Base-by-base conservation (phyloP, 2,113 vertebrate species). In the Patagioenas fasciata region DNA sequence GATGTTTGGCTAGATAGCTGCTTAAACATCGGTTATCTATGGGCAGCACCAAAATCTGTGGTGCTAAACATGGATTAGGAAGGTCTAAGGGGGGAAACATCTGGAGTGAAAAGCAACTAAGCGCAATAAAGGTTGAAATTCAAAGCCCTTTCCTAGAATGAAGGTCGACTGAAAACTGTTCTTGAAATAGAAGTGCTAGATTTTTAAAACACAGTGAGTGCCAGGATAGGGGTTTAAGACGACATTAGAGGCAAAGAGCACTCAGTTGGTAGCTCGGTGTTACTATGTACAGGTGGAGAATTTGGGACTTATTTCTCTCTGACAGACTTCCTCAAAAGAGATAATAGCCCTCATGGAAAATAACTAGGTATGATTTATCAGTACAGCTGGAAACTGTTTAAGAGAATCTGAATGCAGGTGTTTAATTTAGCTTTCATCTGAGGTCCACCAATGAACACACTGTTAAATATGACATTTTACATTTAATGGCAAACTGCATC, bases 341-440 rank as follows among this genome's bases (percentile, higher is more conserved):
- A 61, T 85, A 90, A 90, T 12, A 17, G 67, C 42, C 87, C 17
- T 93, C 60, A 26, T 11, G 81, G 77, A 54, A 96, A 95, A 92
- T 85, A 92, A 73, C 86, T 83, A 28, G 92, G 89, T 91, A 13
- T 60, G 80, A 53, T 70, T 64, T 83, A 64, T 87, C 89, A 77
- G 65, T 54, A 5, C 28, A 75, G 61, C 73, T 89, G 85, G 56
- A 88, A 90, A 80, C 15, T 60, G 31, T 72, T 93, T 73, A 67
- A 69, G 67, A 89, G 58, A 88, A 70, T 79, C 71, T 44, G 71
- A 89, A 84, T 78, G 84, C 84, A 89, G 64, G 51, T 92, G 66
- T 85, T 95, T 80, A 77, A 91, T 95, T 96, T 51, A 62, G 87
- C 87, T 93, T 95, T 94, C 72, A 81, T 92, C 40, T 50, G 57